Base-by-base conservation (phyloP, 2,888 invertebrate genomes). In the Macrophya alboannulata region DNA sequence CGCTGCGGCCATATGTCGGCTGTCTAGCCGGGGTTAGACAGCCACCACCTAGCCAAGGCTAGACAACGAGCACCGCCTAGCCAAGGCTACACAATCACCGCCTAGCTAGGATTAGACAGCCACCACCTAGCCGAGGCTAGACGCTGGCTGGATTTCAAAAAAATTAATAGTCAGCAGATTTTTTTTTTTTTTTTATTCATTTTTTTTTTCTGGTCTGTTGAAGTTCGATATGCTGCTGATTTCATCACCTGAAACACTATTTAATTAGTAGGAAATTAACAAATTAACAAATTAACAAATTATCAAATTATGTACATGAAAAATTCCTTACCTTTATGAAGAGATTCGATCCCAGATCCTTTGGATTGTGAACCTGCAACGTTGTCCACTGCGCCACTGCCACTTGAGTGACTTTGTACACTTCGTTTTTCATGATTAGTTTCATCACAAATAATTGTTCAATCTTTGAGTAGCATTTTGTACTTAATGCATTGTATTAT, bases 1-100 rank as follows among this genome's bases (percentile, higher is more conserved):
- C 55, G 55, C 55, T 55, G 8, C 10, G 55, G 55, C 55, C 55
- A 55, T 25, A 86, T 85, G 45, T 86, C 85, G 21, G 81, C 84
- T 21, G 82, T 5, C 15, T 17, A 55, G 55, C 55, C 1, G 55
- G 17, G 55, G 55, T 5, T 55, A 55, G 55, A 55, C 55, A 55
- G n/a, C 4, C 48, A 48, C 48, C 48, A 48, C 48, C 48, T 48
- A 4, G 48, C 48, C 15, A 15, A 48, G 48, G 15, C 15, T 48
- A 15, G 48, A 48, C 4, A 48, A 4, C 48, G n/a, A n/a, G n/a
- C 4, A 48, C 48, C 48, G 4, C 3, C 48, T 48, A 48, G 48
- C 48, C 4, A n/a, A n/a, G n/a, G n/a, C n/a, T n/a, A n/a, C n/a
- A n/a, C n/a, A n/a, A n/a, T 31, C 31, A 31, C 31, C 31, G 3